A percentile compares a stretch with the other conserved stretches of the same genome.
Evolutionary conservation across 2,797 vertebrate species (phyloP).

Genomic region (Ctenosaura bakeri): DNA sequence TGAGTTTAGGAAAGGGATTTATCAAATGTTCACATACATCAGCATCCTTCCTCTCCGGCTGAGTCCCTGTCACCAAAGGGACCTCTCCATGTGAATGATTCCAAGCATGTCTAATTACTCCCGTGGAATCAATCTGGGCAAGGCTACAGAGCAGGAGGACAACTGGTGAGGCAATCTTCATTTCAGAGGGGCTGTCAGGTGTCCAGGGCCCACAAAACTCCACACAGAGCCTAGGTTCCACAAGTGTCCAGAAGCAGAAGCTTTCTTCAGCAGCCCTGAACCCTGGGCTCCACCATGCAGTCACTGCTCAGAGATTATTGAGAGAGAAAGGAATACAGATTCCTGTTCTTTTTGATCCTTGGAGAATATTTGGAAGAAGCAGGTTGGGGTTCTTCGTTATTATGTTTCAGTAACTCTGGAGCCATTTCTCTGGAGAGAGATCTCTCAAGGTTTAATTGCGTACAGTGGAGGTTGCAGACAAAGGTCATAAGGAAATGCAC

Average conservation of each 20-base stretch:
- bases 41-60: neutral
- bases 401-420: neutral
- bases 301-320: neutral
- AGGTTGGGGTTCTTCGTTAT: fast-evolving
- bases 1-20: neutral
- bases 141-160: no score
- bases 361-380: neutral
- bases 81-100: neutral
- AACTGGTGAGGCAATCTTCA: no score
- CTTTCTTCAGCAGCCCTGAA: no score
- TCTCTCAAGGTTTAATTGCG: constrained; percentile 9
- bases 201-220: neutral
- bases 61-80: neutral
- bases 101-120: neutral
- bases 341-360: fast-evolving
- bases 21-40: no score
- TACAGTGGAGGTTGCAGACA: neutral
- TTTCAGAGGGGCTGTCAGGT: neutral
- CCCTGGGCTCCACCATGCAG: neutral
- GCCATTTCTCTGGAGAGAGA: neutral
- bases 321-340: neutral
- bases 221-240: neutral
- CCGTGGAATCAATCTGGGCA: neutral
- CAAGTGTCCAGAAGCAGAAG: neutral
- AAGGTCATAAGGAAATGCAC: neutral